Evolutionary conservation across 2,113 vertebrate species (phyloP), one percentile per base, ranked within the genome.

Genomic region (Sylvia atricapilla): DNA sequence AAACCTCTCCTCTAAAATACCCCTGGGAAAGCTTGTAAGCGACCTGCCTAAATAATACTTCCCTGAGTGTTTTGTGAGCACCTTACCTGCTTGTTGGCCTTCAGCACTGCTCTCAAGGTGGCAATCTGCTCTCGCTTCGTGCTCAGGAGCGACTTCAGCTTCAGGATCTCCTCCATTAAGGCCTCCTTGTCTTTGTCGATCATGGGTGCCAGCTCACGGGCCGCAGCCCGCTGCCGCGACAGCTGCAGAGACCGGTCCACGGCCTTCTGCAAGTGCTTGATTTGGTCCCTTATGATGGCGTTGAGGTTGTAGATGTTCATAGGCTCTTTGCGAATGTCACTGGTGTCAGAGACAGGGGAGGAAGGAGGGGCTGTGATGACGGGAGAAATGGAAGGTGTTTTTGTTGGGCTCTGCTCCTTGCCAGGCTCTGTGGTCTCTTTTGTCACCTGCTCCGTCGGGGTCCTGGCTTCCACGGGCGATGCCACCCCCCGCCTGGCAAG

Each of bases 251-350:
- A 99, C 89, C 99, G 98, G 79, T 99, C 99, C 5, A 99, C 99
- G 2, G 99, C 99, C 96, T 99, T 99, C 98, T 99, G 99, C 80
- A 99, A 97, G 90, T 99, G 99, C 96, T 99, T 99, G 95, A 99
- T 99, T 98, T 99, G 99, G 98, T 99, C 99, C 96, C 99, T 98
- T 95, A 99, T 99, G 81, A 99, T 99, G 97, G 99, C 99, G 30
- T 99, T 99, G 91, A 99, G 98, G 98, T 99, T 99, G 96, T 99
- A 99, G 97, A 99, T 99, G 93, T 99, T 99, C 99, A 99, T 99
- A 18, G 99, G 99, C 98, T 99, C 99, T 95, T 98, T 99, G 58
- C 99, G 98, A 94, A 99, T 98, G 97, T 99, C 99, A 67, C 98
- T 98, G 28, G 98, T 97, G 73, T 99, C 99, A 1, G 98, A 98